Evolutionary conservation across 1,140 invertebrate species (phyloP).

Genomic region (Ceratina calcarata): DNA sequence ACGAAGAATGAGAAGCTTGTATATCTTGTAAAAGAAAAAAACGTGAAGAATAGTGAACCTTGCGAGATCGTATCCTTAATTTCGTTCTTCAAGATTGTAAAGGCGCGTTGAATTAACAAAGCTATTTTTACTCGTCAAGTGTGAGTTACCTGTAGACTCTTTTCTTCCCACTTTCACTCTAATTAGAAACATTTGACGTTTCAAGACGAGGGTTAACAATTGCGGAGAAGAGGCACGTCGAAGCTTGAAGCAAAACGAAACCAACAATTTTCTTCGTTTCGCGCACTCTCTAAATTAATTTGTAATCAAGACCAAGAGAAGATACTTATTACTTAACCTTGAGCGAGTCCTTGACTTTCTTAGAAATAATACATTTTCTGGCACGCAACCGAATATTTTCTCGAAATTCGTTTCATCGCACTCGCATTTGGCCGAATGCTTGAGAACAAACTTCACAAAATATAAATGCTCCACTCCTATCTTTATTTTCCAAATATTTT

Average conservation of each 20-base stretch:
- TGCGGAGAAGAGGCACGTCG: too few relatives aligned
- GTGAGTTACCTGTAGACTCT: not conserved
- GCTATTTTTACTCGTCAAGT: not conserved
- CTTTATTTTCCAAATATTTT: too few relatives aligned
- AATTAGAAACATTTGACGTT: slow-evolving; percentile 5
- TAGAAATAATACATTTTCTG: slow-evolving; percentile 4
- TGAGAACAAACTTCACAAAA: too few relatives aligned
- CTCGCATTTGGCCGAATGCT: too few relatives aligned
- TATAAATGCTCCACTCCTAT: too few relatives aligned
- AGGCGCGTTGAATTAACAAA: not conserved
- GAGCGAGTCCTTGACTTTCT: slow-evolving; percentile 7
- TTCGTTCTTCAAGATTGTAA: not conserved
- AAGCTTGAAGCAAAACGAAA: not conserved
- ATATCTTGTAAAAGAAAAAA: not conserved
- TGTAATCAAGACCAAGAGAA: not conserved
- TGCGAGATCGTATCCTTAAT: too few relatives aligned
- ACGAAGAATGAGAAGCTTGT: not conserved
- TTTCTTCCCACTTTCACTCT: not conserved
- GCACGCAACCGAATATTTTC: not conserved
- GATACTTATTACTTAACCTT: not conserved
- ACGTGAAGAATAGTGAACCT: too few relatives aligned
- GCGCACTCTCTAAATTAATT: not conserved
- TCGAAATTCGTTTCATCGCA: not conserved
- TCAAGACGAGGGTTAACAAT: not conserved
- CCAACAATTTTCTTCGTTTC: not conserved